Evolutionary conservation across 1,140 invertebrate genomes (phyloP).

Genomic region (Tetramorium simillimum): DNA sequence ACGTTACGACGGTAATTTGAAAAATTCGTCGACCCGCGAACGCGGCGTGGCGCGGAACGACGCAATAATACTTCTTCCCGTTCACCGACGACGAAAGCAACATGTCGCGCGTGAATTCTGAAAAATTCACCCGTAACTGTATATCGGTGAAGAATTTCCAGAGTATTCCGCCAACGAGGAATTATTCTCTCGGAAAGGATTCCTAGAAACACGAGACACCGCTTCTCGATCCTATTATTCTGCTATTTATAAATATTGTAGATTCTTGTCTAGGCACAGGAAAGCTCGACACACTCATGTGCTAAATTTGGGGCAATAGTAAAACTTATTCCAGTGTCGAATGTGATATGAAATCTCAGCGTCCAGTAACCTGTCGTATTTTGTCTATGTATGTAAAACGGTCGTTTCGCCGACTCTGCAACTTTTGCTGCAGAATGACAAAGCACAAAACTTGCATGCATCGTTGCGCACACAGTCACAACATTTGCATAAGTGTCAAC

Average conservation of each 20-base stretch:
- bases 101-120: neutral
- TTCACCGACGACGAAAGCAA: constrained; percentile 12
- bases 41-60: neutral
- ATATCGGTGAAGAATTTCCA: neutral
- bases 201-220: neutral
- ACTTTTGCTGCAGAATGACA: constrained; percentile 62
- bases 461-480: constrained; percentile 1
- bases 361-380: constrained; percentile 49
- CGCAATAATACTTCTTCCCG: constrained; percentile 13
- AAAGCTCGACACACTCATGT: neutral
- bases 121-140: constrained; percentile 37
- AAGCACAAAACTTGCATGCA: constrained; percentile 68
- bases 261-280: neutral
- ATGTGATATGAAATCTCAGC: constrained; percentile 57
- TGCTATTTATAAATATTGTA: neutral
- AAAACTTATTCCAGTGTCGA: constrained; percentile 59
- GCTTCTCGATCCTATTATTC: neutral
- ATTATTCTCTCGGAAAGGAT: constrained; percentile 1
- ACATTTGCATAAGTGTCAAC: constrained; percentile 68
- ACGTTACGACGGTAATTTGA: constrained; percentile 42
- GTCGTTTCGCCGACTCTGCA: constrained; percentile 56
- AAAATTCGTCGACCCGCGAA: constrained; percentile 26
- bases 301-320: constrained; percentile 26
- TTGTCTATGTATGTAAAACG: constrained; percentile 66
- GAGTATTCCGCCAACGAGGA: neutral